Evolutionary conservation across 2,888 invertebrate species (phyloP).

Genomic region (Lucinisca nassula): DNA sequence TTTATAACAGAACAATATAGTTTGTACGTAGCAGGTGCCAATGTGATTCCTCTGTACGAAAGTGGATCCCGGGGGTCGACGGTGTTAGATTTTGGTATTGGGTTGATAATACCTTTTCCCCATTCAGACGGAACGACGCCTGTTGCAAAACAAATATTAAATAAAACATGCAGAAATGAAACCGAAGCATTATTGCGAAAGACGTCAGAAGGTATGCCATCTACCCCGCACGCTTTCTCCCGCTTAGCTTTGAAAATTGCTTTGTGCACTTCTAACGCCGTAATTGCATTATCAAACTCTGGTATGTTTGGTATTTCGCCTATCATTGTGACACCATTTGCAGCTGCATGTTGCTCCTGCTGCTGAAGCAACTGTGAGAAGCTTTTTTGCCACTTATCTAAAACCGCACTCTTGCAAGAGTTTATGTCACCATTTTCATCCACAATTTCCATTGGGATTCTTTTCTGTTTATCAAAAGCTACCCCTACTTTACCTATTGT

Average conservation of each 20-base stretch:
- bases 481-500: slow-evolving; percentile 7
- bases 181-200: slow-evolving; percentile 20
- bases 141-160: slow-evolving; percentile 26
- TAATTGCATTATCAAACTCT: not conserved
- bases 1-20: slow-evolving; percentile 38
- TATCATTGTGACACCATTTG: not conserved
- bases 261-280: not conserved
- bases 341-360: not conserved
- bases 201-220: slow-evolving; percentile 28
- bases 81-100: slow-evolving; percentile 29
- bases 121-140: slow-evolving; percentile 35
- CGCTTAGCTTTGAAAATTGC: slow-evolving; percentile 26
- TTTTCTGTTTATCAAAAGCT: not conserved
- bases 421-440: not conserved
- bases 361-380: not conserved
- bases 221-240: slow-evolving; percentile 36
- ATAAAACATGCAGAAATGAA: slow-evolving; percentile 13
- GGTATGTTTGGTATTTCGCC: not conserved
- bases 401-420: not conserved
- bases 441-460: not conserved
- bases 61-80: slow-evolving; percentile 25
- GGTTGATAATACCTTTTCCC: slow-evolving; percentile 36
- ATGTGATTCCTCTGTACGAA: slow-evolving; percentile 39
- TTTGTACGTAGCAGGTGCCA: slow-evolving; percentile 25
- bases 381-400: not conserved